Conservation (phyloP, 2,113 vertebrate species). For the Physeter macrocephalus region DNA sequence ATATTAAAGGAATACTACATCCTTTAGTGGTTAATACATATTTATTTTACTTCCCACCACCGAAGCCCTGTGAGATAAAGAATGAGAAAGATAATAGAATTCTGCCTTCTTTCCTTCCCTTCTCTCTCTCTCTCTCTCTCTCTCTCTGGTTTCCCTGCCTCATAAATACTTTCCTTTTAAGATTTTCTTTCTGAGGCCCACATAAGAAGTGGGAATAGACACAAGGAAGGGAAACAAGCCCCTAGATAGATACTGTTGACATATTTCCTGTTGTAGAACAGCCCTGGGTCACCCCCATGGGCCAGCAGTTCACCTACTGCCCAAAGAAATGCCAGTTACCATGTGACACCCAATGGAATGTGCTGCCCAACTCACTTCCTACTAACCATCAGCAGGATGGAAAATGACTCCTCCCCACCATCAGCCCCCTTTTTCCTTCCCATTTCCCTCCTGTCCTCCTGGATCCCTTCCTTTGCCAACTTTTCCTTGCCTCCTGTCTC, state of each 20-base stretch:
- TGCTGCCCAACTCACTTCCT: conserved; percentile 69
- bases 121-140: neutral
- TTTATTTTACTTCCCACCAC: neutral
- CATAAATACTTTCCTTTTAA: neutral
- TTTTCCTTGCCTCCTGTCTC: conserved; percentile 41
- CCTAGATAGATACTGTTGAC: neutral
- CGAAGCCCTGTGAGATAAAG: neutral
- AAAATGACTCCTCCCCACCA: conserved; percentile 26
- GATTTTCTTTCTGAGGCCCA: neutral
- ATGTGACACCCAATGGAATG: conserved; percentile 80
- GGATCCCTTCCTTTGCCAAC: neutral
- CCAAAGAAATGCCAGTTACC: conserved; percentile 69
- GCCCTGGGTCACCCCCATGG: conserved; percentile 25
- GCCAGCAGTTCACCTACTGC: neutral
- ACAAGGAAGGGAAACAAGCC: neutral
- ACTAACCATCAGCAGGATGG: conserved; percentile 76
- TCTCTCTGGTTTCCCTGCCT: neutral
- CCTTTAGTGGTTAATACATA: neutral
- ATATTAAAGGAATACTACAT: neutral
- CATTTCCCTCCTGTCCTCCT: neutral
- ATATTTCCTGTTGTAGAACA: neutral
- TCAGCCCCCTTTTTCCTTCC: neutral
- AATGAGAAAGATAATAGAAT: neutral
- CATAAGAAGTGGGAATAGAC: neutral
- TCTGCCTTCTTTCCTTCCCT: neutral